phyloP scores from a whole-genome alignment of 2,113 vertebrate species.

The Calcarius ornatus region DNA sequence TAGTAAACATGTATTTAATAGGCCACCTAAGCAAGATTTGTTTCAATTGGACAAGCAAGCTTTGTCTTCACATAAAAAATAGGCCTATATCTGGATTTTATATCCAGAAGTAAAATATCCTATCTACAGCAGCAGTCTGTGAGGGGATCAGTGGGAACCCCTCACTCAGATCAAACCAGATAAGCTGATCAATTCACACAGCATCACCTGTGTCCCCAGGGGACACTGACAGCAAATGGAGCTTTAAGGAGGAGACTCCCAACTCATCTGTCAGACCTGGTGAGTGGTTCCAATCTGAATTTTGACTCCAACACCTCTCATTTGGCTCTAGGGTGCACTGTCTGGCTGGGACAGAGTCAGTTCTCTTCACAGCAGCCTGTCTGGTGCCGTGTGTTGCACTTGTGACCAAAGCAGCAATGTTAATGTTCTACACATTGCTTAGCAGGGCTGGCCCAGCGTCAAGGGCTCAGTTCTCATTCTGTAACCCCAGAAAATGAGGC shows the following conservation, averaged over 20 bases:
- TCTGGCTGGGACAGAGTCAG: neutral
- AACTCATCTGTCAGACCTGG: neutral
- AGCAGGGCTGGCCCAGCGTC: neutral
- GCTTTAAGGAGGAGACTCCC: neutral
- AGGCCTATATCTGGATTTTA: neutral
- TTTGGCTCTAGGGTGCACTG: neutral
- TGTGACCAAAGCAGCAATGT: too few relatives aligned
- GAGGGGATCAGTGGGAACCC: neutral
- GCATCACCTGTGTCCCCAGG: neutral
- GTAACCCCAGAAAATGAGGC: neutral
- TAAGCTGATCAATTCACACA: neutral
- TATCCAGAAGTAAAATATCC: neutral
- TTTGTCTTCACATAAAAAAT: neutral
- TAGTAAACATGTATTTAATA: neutral
- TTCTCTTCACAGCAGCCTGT: neutral
- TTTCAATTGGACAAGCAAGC: neutral
- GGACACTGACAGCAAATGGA: neutral
- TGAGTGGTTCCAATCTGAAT: neutral
- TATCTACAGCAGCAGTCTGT: neutral
- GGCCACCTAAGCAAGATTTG: neutral
- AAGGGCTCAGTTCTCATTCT: neutral
- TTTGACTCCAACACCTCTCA: neutral
- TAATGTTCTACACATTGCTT: neutral
- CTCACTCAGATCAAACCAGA: neutral
- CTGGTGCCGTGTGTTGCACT: accelerated